Percentiles rank a stretch among this genome's conserved stretches.
Conservation (phyloP, 2,888 invertebrate genomes). For the Dysmachus trigonus region DNA sequence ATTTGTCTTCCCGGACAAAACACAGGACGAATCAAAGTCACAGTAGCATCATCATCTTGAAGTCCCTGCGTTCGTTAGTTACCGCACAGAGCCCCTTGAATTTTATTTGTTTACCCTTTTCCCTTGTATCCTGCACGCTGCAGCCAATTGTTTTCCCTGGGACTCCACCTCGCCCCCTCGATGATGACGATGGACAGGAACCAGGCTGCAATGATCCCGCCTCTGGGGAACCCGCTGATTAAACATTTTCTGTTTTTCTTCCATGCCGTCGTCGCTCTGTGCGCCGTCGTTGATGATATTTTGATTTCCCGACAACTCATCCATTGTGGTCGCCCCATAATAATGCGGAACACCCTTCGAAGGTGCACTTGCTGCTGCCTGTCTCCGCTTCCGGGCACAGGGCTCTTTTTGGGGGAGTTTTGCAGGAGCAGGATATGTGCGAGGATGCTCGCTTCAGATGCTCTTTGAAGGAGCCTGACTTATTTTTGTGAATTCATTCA, state of each 20-base stretch:
- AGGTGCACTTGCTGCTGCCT: background rate
- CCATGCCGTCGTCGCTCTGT: background rate
- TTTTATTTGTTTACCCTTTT: background rate
- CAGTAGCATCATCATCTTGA: background rate
- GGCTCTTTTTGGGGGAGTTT: background rate
- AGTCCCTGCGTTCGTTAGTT: background rate
- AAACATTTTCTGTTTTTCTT: constrained; percentile 1
- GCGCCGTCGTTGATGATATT: background rate
- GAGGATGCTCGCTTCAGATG: background rate
- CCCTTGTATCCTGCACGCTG: background rate
- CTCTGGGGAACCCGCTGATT: background rate
- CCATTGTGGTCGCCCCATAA: constrained; percentile 5
- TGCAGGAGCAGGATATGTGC: background rate
- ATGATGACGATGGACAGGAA: background rate
- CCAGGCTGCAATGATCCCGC: background rate
- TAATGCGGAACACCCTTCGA: background rate
- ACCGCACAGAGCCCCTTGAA: background rate
- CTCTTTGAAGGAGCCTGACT: background rate
- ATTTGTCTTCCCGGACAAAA: background rate
- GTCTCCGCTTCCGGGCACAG: background rate
- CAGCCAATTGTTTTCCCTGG: background rate
- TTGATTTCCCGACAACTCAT: constrained; percentile 17
- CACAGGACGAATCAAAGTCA: background rate
- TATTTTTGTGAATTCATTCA: constrained; percentile 24
- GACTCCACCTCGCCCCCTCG: background rate